Evolutionary conservation across 2,113 vertebrate genomes (phyloP).

Genomic region (Hiodon tergisus): DNA sequence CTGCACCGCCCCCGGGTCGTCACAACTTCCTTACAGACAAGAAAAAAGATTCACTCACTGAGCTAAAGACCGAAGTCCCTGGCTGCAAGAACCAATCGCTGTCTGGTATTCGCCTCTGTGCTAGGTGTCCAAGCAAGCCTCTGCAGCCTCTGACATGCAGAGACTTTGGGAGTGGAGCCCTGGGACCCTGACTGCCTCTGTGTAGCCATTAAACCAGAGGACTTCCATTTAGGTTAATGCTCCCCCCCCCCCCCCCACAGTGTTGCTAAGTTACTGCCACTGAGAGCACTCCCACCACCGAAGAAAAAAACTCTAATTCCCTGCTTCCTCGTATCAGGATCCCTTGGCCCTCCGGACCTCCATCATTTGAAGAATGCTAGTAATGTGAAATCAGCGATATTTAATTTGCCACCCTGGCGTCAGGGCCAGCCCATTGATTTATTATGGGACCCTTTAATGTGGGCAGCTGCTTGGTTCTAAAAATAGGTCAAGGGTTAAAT

Average conservation of each 20-base stretch:
- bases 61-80: no score
- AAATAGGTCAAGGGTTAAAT: slow-evolving; percentile 33
- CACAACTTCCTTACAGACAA: no score
- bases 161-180: no score
- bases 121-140: no score
- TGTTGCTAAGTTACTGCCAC: neutral
- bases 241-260: neutral
- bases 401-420: slow-evolving; percentile 25
- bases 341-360: neutral
- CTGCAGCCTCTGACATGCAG: no score
- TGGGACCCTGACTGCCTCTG: no score
- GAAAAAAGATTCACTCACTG: no score
- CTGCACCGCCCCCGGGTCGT: no score
- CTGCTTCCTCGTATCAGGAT: slow-evolving; percentile 10
- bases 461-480: slow-evolving; percentile 30
- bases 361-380: slow-evolving; percentile 25
- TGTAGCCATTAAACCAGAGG: neutral
- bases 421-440: slow-evolving; percentile 20
- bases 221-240: no score
- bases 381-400: slow-evolving; percentile 28
- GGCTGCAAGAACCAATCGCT: no score
- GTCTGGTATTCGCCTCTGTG: no score
- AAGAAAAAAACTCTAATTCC: slow-evolving; percentile 17
- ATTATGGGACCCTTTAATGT: slow-evolving; percentile 28
- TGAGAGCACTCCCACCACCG: neutral